phyloP scores from a whole-genome alignment of 2,113 vertebrate species.

The Ancistrus triradiatus region DNA sequence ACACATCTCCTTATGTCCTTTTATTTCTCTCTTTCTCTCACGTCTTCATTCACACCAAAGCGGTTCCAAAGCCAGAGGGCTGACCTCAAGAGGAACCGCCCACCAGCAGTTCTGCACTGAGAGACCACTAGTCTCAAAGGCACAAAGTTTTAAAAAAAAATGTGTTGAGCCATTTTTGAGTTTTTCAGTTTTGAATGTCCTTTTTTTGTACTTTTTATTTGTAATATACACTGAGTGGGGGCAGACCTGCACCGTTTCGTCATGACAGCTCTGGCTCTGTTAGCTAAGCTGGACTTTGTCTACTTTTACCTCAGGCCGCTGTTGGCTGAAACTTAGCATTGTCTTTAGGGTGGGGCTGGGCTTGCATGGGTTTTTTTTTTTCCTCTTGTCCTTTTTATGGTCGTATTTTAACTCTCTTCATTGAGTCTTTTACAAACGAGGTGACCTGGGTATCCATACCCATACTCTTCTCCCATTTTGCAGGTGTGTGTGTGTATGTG shows the following conservation, averaged over 20 bases:
- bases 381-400: constrained; percentile 62
- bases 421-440: constrained; percentile 76
- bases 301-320: constrained; percentile 77
- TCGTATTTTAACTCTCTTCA: constrained; percentile 66
- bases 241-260: constrained; percentile 50
- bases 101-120: constrained; percentile 89
- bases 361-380: constrained; percentile 38
- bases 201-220: constrained; percentile 62
- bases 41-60: constrained; percentile 64
- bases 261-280: constrained; percentile 69
- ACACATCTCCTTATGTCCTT: constrained; percentile 32
- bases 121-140: constrained; percentile 68
- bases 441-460: constrained; percentile 73
- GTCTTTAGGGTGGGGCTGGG: constrained; percentile 59
- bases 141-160: constrained; percentile 58
- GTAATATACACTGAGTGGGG: constrained; percentile 69
- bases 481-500: constrained; percentile 33
- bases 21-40: constrained; percentile 33
- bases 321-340: constrained; percentile 68
- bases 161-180: constrained; percentile 84
- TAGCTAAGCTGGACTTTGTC: constrained; percentile 74
- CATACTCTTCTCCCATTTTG: constrained; percentile 64
- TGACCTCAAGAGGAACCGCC: constrained; percentile 62
- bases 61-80: constrained; percentile 56
- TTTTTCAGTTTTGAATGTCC: constrained; percentile 57